Evolutionary conservation across 92 coral and sea anemone genomes (phyloP), one percentile per base, ranked within the genome.

Genomic region (Paragorgia papillata): DNA sequence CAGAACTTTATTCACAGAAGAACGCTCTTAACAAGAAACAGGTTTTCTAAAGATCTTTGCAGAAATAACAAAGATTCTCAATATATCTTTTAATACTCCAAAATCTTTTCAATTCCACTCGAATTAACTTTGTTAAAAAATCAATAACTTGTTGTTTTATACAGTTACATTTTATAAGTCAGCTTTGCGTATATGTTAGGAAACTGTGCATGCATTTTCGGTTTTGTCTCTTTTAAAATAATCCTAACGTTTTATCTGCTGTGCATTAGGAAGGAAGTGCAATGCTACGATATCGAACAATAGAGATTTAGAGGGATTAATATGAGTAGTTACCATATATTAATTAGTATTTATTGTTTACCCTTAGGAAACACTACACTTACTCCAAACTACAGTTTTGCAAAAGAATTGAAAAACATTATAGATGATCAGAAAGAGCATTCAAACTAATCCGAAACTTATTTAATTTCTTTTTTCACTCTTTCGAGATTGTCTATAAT

Each of bases 271-370:
- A 46, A 46, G 53, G 53, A 46, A 46, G 53, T 46, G 53, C 53
- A 46, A 46, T 46, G 14, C 53, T 7, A 2, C 53, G 53, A 46
- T 46, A 46, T 46, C n/a, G 53, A 46, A 46, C 53, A 46, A 46
- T 46, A 46, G 53, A 46, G 7, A 46, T 15, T 46, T 15, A 46
- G n/a, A 15, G 53, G n/a, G 53, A 46, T 46, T 46, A 46, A 46
- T 46, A 46, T 39, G 19, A 21, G 31, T 24, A 66, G 32, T 44
- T 66, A 41, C 33, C 54, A 48, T 37, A 20, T 1, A 22, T 44
- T 68, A 49, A 68, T 68, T 68, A 44, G 59, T 37, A 27, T 17
- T 20, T 33, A 68, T 68, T 68, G 75, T 68, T 68, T 46, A 33
- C 29, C 27, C 60, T 48, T 25, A 59, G 75, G 41, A 48, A 46